Evolutionary conservation across 2,888 invertebrate species (phyloP).

Genomic region (Caenorhabditis sinica): DNA sequence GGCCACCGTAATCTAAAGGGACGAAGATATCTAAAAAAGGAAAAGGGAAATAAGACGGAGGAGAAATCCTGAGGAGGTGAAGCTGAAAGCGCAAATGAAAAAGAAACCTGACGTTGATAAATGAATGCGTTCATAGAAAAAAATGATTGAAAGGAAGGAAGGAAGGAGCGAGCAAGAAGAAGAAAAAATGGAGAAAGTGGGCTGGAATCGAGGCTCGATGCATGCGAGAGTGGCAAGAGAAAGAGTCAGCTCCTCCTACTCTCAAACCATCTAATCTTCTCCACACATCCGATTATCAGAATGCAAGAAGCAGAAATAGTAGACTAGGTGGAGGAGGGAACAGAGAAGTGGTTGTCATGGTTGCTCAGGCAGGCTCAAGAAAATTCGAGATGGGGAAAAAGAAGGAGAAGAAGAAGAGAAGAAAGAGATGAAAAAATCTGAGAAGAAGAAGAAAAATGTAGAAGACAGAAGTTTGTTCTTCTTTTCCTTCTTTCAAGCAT

Average conservation of each 20-base stretch:
- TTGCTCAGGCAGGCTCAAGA: conserved; percentile 2
- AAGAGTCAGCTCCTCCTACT: conserved; percentile 40
- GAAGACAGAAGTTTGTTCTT: conserved; percentile 40
- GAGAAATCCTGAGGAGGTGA: neutral
- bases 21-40: neutral
- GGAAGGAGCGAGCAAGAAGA: conserved; percentile 6
- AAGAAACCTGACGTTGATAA: conserved; percentile 26
- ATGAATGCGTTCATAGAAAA: conserved; percentile 24
- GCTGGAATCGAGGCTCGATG: conserved; percentile 30
- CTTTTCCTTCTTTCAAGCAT: conserved; percentile 48
- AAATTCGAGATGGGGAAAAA: conserved; percentile 4
- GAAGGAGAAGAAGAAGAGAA: neutral
- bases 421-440: conserved; percentile 16
- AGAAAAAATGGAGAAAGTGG: neutral
- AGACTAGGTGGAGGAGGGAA: neutral
- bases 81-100: neutral
- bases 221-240: conserved; percentile 29
- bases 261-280: conserved; percentile 51
- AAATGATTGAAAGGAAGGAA: conserved; percentile 16
- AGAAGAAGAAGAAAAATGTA: conserved; percentile 29
- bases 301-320: conserved; percentile 10
- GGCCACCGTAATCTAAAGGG: neutral
- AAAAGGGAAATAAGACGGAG: neutral
- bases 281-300: conserved; percentile 61
- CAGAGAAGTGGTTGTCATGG: conserved; percentile 37